Conservation (phyloP, 2,113 vertebrate genomes). For the Tiliqua scincoides region DNA sequence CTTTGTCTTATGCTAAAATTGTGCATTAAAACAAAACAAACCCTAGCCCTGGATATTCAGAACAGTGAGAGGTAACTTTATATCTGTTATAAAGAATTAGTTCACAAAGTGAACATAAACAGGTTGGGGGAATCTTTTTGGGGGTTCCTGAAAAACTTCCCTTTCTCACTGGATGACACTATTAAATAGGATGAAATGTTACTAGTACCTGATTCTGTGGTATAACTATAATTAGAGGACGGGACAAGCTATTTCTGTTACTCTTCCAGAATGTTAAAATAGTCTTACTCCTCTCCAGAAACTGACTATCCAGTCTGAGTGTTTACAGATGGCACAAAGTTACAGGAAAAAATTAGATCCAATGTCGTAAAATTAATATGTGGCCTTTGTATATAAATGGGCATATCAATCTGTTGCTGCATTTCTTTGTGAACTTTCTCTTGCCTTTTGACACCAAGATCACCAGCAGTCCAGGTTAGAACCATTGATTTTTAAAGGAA, state of each 20-base stretch:
- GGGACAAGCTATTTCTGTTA: slow-evolving; percentile 44
- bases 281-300: slow-evolving; percentile 54
- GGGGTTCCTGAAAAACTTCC: slow-evolving; percentile 38
- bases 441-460: slow-evolving; percentile 36
- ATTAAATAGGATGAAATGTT: slow-evolving; percentile 59
- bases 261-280: slow-evolving; percentile 44
- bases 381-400: slow-evolving; percentile 69
- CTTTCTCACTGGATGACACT: slow-evolving; percentile 25
- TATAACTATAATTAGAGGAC: slow-evolving; percentile 35
- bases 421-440: slow-evolving; percentile 32
- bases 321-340: slow-evolving; percentile 71
- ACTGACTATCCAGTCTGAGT: slow-evolving; percentile 72
- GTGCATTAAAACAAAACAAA: slow-evolving; percentile 50
- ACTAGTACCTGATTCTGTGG: slow-evolving; percentile 46
- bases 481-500: slow-evolving; percentile 18
- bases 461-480: slow-evolving; percentile 35
- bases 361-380: slow-evolving; percentile 65
- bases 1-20: slow-evolving; percentile 55
- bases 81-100: slow-evolving; percentile 43
- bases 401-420: slow-evolving; percentile 57
- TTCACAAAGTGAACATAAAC: slow-evolving; percentile 34
- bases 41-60: slow-evolving; percentile 59
- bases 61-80: slow-evolving; percentile 52
- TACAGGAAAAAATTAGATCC: slow-evolving; percentile 50
- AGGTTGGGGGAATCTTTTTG: slow-evolving; percentile 21